A percentile compares a stretch with the other conserved stretches of the same genome.
These are phyloP conservation scores for Cryptus armator DNA, from an alignment of 2,888 invertebrate genomes.

Conservation along the genomic window DNA sequence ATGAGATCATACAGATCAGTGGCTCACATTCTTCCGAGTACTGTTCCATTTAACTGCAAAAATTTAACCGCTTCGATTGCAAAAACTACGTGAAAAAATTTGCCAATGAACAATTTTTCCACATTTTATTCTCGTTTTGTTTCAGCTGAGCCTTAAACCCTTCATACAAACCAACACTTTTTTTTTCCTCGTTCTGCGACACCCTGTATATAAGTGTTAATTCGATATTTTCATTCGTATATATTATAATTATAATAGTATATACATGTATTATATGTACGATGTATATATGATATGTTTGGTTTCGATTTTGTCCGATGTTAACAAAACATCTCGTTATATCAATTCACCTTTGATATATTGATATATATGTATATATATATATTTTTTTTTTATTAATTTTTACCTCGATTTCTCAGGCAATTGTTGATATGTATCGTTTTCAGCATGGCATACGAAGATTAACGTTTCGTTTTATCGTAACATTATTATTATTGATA, in stretches of 20 bases:
- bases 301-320: constrained; percentile 41
- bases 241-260: constrained; percentile 47
- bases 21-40: background rate
- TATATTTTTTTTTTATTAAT: constrained; percentile 58
- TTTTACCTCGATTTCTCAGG: constrained; percentile 73
- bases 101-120: background rate
- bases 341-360: constrained; percentile 27
- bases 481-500: constrained; percentile 38
- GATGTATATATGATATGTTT: constrained; percentile 60
- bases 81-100: background rate
- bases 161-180: background rate
- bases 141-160: background rate
- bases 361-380: constrained; percentile 58
- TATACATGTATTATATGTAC: constrained; percentile 64
- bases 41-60: background rate
- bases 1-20: background rate
- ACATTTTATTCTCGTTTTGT: too few species aligned
- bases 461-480: constrained; percentile 43
- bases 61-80: background rate
- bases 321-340: constrained; percentile 19
- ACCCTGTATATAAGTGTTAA: constrained; percentile 16
- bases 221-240: constrained; percentile 34
- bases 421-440: constrained; percentile 82
- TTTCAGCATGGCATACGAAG: constrained; percentile 60
- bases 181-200: background rate